Evolutionary conservation across 1,140 invertebrate species (phyloP), one percentile per base, ranked within the genome.

Genomic region (Drusus annulatus): DNA sequence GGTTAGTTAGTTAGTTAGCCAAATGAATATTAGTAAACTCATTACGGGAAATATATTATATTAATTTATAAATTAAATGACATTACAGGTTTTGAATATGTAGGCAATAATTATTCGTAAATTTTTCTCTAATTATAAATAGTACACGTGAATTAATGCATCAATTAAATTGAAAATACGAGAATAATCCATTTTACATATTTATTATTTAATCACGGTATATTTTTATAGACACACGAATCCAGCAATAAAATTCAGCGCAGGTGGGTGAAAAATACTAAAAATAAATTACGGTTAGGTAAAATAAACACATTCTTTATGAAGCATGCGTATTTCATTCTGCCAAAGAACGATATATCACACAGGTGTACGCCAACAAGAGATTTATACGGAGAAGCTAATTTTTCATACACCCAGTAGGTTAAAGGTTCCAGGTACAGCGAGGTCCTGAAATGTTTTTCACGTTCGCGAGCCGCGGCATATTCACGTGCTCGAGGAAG

Each of bases 351-450:
- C 71, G 54, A 75, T 75, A 58, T 75, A 31, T 75, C 71, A 75
- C 71, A 58, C 71, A 75, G 71, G 71, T 75, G 25, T 77, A 62
- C 31, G 75, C 75, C 71, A 81, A 78, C 75, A 65, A 65, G 80
- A 81, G 80, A 81, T 81, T 81, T 81, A 81, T 81, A 81, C 19
- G 63, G 75, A 60, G 76, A 74, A 81, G 62, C 80, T 71, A 76
- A 81, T 81, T 78, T 78, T 78, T 81, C 76, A 81, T 78, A 81
- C 62, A 76, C 63, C 68, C 25, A 50, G 50, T 65, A 31, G 25
- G 36, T 45, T 2, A 45, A 45, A 45, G 36, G 36, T 45, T 45
- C 25, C 25, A 31, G 25, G 28, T 71, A 71, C 36, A 23, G 68
- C 36, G 23, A 10, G 50, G 15, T 54, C 10, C 50, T 15, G 25